Conservation (phyloP, 2,113 vertebrate species). For the Rhabdornis inornatus region DNA sequence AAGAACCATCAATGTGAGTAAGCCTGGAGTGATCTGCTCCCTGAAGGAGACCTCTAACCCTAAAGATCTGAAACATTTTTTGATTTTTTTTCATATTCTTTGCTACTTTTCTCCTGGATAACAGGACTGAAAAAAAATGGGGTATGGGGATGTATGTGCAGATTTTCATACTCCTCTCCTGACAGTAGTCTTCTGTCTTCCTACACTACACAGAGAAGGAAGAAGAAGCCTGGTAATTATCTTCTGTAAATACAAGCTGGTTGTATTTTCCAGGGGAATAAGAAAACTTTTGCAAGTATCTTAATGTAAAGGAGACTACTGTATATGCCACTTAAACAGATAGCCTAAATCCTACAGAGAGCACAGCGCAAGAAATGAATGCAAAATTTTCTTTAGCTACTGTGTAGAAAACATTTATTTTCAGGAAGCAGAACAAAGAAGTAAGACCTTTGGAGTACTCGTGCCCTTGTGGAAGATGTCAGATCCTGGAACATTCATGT, state of each 20-base stretch:
- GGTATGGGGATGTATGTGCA: fast-evolving
- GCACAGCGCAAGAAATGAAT: background rate
- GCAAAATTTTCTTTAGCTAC: background rate
- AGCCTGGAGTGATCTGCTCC: background rate
- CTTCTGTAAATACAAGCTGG: background rate
- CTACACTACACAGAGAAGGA: background rate
- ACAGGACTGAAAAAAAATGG: background rate
- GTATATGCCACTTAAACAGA: background rate
- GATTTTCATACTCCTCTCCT: background rate
- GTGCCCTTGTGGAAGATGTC: background rate
- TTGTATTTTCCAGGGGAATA: background rate
- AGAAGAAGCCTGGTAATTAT: background rate
- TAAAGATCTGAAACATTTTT: background rate
- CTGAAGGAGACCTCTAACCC: background rate
- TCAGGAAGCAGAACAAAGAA: background rate
- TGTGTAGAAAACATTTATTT: background rate
- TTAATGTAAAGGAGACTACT: background rate
- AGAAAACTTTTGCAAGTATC: background rate
- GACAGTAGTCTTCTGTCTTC: background rate
- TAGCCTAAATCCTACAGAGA: background rate
- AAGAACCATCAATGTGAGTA: background rate
- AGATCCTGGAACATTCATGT: background rate
- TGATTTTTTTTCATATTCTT: background rate
- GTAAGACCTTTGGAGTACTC: background rate
- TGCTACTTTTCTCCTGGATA: background rate